Evolutionary conservation across 2,888 invertebrate genomes (phyloP).

Genomic region (Criorhina ranunculi): DNA sequence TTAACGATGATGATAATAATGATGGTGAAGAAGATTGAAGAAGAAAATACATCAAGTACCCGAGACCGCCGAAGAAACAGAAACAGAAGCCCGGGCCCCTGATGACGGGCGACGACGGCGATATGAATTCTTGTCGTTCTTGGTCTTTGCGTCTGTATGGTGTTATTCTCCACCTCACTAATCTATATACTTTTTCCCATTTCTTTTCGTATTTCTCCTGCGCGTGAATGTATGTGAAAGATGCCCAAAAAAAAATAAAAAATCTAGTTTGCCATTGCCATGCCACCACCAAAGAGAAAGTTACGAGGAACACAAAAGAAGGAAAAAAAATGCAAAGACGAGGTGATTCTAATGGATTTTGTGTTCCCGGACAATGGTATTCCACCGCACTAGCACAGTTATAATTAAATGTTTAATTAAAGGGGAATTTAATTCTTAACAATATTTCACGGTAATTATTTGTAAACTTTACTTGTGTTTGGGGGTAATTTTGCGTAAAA

Average conservation of each 20-base stretch:
- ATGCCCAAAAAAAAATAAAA: conserved; percentile 45
- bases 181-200: neutral
- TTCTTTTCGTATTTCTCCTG: conserved; percentile 22
- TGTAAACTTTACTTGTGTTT: conserved; percentile 78
- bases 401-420: neutral
- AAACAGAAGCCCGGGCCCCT: conserved; percentile 1
- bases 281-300: conserved; percentile 70
- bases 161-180: conserved; percentile 18
- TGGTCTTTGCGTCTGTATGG: conserved; percentile 2
- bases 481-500: conserved; percentile 78
- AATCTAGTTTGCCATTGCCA: conserved; percentile 14
- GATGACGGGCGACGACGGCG: too few species aligned
- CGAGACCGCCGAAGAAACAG: neutral
- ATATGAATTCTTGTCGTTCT: conserved; percentile 13
- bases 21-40: conserved; percentile 19
- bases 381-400: conserved; percentile 6
- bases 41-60: conserved; percentile 2
- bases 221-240: conserved; percentile 20
- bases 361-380: neutral
- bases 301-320: conserved; percentile 32
- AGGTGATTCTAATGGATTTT: neutral
- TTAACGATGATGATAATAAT: conserved; percentile 6
- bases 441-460: conserved; percentile 24
- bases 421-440: conserved; percentile 11
- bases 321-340: neutral